Percentiles rank a stretch among this genome's conserved stretches.
phyloP scores from a whole-genome alignment of 2,113 vertebrate genomes.

The cattle (Bos taurus) region ARS-UCD2.0 NC_037352.1:2635501-2636000 shows the following conservation, averaged over 20 bases:
- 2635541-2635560: neutral
- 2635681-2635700: neutral
- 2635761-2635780: neutral
- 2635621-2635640: neutral
- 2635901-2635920: neutral
- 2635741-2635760: neutral
- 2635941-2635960: neutral
- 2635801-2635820: neutral
- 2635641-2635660: neutral
- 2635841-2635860: neutral
- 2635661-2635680: neutral
- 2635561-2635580: neutral
- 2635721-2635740: neutral
- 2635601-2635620: too few relatives aligned
- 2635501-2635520: neutral
- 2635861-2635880: neutral
- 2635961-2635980: neutral
- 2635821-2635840: neutral
- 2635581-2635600: neutral
- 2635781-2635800: neutral
- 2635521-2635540: neutral
- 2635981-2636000: neutral
- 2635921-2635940: neutral
- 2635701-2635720: neutral
- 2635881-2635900: neutral